These are phyloP conservation scores for Paralvinella palmiformis DNA, from an alignment of 1,140 invertebrate species.

Conservation along the genomic window DNA sequence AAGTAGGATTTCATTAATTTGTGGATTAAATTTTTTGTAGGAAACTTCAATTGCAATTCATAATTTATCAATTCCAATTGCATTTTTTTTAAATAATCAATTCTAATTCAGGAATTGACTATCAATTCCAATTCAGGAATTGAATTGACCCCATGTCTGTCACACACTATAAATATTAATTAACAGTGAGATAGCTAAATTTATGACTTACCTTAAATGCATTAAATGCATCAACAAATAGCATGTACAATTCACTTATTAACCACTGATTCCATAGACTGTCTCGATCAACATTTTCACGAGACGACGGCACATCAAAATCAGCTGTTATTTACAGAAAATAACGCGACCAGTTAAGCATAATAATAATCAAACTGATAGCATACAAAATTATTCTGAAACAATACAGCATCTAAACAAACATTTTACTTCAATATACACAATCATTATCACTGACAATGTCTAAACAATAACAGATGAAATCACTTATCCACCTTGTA, in stretches of 20 bases:
- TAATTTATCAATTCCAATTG: too few species aligned
- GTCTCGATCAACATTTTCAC: constrained; percentile 47
- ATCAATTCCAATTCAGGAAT: too few species aligned
- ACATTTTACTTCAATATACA: background rate
- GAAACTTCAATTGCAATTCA: too few species aligned
- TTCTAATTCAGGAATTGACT: too few species aligned
- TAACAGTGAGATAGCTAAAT: too few species aligned
- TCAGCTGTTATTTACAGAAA: constrained; percentile 33
- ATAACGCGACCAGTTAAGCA: too few species aligned
- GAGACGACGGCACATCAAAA: constrained; percentile 49
- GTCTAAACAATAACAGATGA: background rate
- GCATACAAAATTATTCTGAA: background rate
- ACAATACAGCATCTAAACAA: background rate
- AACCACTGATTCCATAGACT: constrained; percentile 50
- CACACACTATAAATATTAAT: too few species aligned
- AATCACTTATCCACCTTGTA: constrained; percentile 36
- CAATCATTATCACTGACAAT: background rate
- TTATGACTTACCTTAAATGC: constrained; percentile 47
- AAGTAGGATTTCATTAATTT: too few species aligned
- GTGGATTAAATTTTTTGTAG: too few species aligned
- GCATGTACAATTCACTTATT: constrained; percentile 37
- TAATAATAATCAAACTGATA: background rate
- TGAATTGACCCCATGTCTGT: too few species aligned
- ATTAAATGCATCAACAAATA: constrained; percentile 45
- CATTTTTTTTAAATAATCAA: too few species aligned